Evolutionary conservation across 1,140 invertebrate genomes (phyloP), one percentile per base, ranked within the genome.

Genomic region (Drosophila orena): DNA sequence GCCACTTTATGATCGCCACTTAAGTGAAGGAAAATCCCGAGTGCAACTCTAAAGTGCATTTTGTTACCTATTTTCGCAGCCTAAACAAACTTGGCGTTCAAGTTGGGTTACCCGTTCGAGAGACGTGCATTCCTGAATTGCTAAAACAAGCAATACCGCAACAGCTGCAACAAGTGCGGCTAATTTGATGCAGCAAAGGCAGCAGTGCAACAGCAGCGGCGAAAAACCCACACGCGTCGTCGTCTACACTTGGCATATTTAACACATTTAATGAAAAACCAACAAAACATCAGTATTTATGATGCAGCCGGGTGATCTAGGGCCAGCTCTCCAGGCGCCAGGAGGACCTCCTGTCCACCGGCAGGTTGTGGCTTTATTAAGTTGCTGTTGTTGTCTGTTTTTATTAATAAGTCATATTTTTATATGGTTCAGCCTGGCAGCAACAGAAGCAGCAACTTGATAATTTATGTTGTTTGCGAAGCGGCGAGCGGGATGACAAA

Each of bases 321-420:
- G 57, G 50, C 37, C 75, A 42, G 42, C 47, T 44, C 30, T 15
- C 15, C 47, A 66, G 50, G 57, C 64, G 46, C 69, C 84, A 72
- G 69, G 53, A 46, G 53, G 60, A 74, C 65, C 69, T 73, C 65
- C 69, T 73, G 85, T 77, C 81, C 78, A 53, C 49, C 65, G 62
- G 66, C 17, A 83, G 62, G 66, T 89, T 69, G 68, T 88, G 83
- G 65, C 84, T 90, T 88, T 88, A 88, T 88, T 89, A 88, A 88
- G 84, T 80, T 89, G 83, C 73, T 80, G 81, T 62, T 80, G 71
- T 66, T 81, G 84, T 84, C 83, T 60, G 79, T 84, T 88, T 89
- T 84, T 88, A 84, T 84, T 88, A 88, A 88, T 88, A 88, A 88
- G 84, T 88, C 84, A 88, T 88, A 88, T 88, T 88, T 88, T 89